Base-by-base conservation (phyloP, 2,113 vertebrate species). In the Amphilophus citrinellus region DNA sequence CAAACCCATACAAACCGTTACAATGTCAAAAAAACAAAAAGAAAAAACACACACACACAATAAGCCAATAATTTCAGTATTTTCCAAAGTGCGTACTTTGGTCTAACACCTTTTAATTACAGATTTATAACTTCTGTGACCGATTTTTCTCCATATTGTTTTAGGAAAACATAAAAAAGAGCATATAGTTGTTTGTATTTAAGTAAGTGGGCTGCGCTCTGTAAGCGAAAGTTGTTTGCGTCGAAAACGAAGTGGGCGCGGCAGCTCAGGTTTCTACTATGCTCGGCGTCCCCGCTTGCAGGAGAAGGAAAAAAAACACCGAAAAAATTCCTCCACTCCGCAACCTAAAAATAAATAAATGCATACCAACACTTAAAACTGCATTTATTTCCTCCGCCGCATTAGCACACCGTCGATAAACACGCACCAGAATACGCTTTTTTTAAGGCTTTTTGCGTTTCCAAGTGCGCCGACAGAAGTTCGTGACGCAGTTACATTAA, bases 161-260 rank as follows among this genome's bases (percentile, higher is more conserved):
- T 6, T 32, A 53, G 17, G 32, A 56, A 53, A 56, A 71, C 9
- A 53, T 50, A 0, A 68, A 65, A 68, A 50, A 18, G 15, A 24
- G 8, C 42, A 27, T 10, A 50, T 50, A 71, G 18, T 3, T 4
- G 65, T 30, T 30, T 20, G 50, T 71, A 9, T 30, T 32, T 53
- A 44, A 32, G 17, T 2, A 20, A 32, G 24, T 53, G 24, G 66
- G 27, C 18, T 27, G 32, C 65, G n/a, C 60, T 27, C 10, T 2
- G 0, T 9, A 5, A 77, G 87, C 61, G 88, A 93, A 87, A 93
- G 89, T 93, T 95, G 93, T 96, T 95, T 94, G 82, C 59, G 89
- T 86, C 20, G 53, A 91, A 68, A 76, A 61, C 2, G 27, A 80
- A 89, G 94, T 93, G 92, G 94, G 94, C 88, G 94, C 92, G 78